phyloP scores from a whole-genome alignment of 37 sponge, comb jelly and placozoan species.

The Hexactinellida sp. region DNA sequence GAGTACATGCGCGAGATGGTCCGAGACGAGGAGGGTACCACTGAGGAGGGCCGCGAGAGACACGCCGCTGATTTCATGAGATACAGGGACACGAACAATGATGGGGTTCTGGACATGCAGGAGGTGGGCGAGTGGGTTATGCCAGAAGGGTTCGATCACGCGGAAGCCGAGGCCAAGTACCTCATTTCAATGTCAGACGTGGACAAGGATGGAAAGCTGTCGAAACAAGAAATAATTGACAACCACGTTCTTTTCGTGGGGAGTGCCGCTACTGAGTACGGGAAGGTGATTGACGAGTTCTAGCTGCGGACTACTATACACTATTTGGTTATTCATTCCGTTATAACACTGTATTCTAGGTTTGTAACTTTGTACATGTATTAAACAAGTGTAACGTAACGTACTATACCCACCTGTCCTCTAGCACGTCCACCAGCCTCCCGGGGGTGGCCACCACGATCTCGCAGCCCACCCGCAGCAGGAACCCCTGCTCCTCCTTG shows the following conservation, averaged over 20 bases:
- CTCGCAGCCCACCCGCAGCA: conserved; percentile 85
- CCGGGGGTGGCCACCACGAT: conserved; percentile 98
- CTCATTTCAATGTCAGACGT: conserved; percentile 70
- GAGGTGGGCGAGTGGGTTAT: conserved; percentile 60
- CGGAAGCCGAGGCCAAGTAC: conserved; percentile 73
- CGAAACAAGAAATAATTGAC: conserved; percentile 62
- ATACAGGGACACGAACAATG: conserved; percentile 14
- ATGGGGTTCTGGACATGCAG: conserved; percentile 20
- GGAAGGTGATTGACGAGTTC: conserved; percentile 23
- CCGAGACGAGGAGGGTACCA: not conserved
- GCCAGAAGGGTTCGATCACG: conserved; percentile 60
- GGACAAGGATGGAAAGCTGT: conserved; percentile 62
- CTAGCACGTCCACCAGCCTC: conserved; percentile 88
- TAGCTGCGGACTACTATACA: not conserved
- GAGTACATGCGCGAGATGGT: conserved; percentile 18
- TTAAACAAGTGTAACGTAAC: too few species aligned
- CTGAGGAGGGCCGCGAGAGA: not conserved
- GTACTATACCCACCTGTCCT: conserved; percentile 17
- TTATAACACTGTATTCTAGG: not conserved
- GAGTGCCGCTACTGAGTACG: conserved; percentile 90
- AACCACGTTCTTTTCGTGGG: conserved; percentile 86
- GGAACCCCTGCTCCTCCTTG: conserved; percentile 91
- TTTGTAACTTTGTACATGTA: not conserved
- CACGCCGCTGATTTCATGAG: conserved; percentile 9
- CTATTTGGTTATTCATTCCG: not conserved